These are phyloP conservation scores for Ochotona curzoniae DNA, from an alignment of 2,113 vertebrate genomes.

Conservation along the genomic window DNA sequence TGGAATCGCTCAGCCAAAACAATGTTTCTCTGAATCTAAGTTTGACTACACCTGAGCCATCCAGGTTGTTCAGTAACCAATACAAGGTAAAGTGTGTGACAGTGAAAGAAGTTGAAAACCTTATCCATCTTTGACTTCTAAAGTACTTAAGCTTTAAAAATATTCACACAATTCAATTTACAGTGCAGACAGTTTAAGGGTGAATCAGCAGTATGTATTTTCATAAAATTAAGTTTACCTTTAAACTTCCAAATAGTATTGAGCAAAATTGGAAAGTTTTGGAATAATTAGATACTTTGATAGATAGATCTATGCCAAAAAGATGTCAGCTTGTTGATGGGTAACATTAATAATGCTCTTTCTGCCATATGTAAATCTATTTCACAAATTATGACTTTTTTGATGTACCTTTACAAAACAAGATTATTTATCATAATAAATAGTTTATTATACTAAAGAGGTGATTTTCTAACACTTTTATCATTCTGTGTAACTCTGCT, in stretches of 20 bases:
- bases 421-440: slow-evolving; percentile 70
- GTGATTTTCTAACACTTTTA: slow-evolving; percentile 50
- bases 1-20: neutral
- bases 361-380: slow-evolving; percentile 71
- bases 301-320: slow-evolving; percentile 69
- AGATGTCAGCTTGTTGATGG: slow-evolving; percentile 56
- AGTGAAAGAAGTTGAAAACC: neutral
- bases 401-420: slow-evolving; percentile 35
- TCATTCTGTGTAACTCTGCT: slow-evolving; percentile 2
- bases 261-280: slow-evolving; percentile 51
- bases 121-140: slow-evolving; percentile 36
- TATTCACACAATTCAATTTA: slow-evolving; percentile 47
- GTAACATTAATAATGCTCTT: slow-evolving; percentile 75
- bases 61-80: neutral
- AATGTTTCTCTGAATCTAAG: neutral
- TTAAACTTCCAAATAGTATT: slow-evolving; percentile 51
- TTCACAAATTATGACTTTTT: slow-evolving; percentile 62
- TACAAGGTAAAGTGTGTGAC: neutral
- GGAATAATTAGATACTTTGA: slow-evolving; percentile 48
- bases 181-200: slow-evolving; percentile 28
- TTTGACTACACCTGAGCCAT: neutral
- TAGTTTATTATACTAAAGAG: slow-evolving; percentile 71
- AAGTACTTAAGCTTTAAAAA: neutral
- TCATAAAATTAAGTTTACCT: slow-evolving; percentile 48
- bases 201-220: slow-evolving; percentile 34